Evolutionary conservation across 2,797 vertebrate species (phyloP).

Genomic region (Tenualosa ilisha): DNA sequence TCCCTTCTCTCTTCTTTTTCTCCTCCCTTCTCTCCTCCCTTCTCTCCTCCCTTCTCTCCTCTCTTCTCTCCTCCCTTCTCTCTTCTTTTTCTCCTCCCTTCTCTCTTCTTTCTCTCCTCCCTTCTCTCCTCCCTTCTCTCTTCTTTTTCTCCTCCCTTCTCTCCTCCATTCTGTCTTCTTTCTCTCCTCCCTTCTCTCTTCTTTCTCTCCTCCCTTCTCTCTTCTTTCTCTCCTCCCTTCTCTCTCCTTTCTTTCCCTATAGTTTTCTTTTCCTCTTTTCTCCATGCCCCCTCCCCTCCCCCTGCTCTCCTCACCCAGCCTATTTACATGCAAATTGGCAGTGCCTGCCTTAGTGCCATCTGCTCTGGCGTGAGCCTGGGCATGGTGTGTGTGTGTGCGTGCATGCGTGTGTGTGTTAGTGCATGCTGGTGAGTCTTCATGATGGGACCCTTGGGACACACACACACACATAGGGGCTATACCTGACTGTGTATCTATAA

Average conservation of each 20-base stretch:
- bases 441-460: slow-evolving; percentile 32
- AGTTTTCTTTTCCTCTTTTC: not conserved
- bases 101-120: too few relatives aligned
- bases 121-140: not conserved
- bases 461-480: slow-evolving; percentile 12
- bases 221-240: not conserved
- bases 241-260: too few relatives aligned
- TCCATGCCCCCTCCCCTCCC: not conserved
- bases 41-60: too few relatives aligned
- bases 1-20: not conserved
- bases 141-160: not conserved
- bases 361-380: slow-evolving; percentile 56
- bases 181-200: not conserved
- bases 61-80: not conserved
- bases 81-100: not conserved
- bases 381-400: slow-evolving; percentile 27
- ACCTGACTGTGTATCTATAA: not conserved
- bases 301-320: slow-evolving; percentile 26
- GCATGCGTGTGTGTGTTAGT: too few relatives aligned
- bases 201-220: not conserved
- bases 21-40: not conserved
- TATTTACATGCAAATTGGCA: slow-evolving; percentile 74
- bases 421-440: not conserved
- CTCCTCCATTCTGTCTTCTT: not conserved
- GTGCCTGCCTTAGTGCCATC: slow-evolving; percentile 64